Base-by-base conservation (phyloP, 2,888 invertebrate species). In the Caenorhabditis sp. region DNA sequence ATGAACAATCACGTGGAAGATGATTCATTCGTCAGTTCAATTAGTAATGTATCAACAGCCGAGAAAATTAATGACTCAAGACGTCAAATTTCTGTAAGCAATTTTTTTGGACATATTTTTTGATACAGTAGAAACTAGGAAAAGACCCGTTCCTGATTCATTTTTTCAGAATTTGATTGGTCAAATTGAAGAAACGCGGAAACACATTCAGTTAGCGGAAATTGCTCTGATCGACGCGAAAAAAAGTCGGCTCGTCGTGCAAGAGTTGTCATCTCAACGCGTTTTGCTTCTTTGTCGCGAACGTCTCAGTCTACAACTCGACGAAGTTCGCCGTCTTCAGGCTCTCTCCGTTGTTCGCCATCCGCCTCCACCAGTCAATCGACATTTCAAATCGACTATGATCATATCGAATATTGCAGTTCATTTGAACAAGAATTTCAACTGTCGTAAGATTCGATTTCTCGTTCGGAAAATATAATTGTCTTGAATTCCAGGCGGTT, bases 11-110 rank as follows among this genome's bases (percentile, higher is more conserved):
- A 57, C 17, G 36, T 60, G 51, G 24, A 57, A 59, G 77, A 78
- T 3, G 73, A 75, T 27, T 77, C 79, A 17, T 79, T 77, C 23
- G 75, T 79, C 37, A 79, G 79, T 51, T 72, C 75, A 3, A 79
- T 79, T 50, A 75, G 77, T 59, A 71, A 69, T 36, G 54, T 77
- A 61, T 71, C 76, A n/a, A 51, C 66, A 4, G 64, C 61, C 12
- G 79, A 76, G 23, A 77, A 73, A 50, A 37, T 67, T 10, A 70
- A 64, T 58, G 75, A 75, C 53, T 71, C 71, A 14, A 58, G 66
- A 23, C 58, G 65, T 0, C 74, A 77, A 23, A 72, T 75, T 17
- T 59, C 63, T 6, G 69, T 69, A 57, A 57, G n/a, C n/a, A n/a
- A n/a, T n/a, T n/a, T n/a, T n/a, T n/a, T n/a, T n/a, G n/a, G n/a